These are phyloP conservation scores for Phenganax subtilis DNA, from an alignment of 92 coral and sea anemone species.

Conservation along the genomic window DNA sequence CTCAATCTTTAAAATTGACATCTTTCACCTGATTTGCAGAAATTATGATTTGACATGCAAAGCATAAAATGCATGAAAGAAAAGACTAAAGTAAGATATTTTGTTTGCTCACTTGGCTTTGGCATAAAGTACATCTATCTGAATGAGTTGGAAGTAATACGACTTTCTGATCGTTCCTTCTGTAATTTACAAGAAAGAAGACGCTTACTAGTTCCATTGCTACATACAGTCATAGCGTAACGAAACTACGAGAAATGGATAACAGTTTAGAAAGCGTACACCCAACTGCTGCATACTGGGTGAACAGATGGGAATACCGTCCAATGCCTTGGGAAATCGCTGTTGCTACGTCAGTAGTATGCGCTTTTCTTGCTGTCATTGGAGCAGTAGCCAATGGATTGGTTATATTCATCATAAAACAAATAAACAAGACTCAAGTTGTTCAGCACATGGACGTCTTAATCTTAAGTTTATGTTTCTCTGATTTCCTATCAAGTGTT, in stretches of 20 bases:
- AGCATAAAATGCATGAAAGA: no score
- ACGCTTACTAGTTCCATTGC: no score
- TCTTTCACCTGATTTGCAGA: no score
- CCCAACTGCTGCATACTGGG: constrained; percentile 8
- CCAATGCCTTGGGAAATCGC: constrained; percentile 17
- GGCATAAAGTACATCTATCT: no score
- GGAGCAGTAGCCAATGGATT: constrained; percentile 17
- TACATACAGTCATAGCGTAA: no score
- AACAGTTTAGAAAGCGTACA: not conserved
- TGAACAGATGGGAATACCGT: not conserved
- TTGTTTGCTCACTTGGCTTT: no score
- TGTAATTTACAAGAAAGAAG: no score
- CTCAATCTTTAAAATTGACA: no score
- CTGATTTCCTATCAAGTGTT: constrained; percentile 23
- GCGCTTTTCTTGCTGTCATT: constrained; percentile 10
- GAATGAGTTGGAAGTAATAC: no score
- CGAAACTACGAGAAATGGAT: not conserved
- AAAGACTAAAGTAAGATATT: no score
- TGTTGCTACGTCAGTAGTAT: constrained; percentile 1
- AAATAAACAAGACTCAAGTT: not conserved
- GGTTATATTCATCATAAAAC: not conserved
- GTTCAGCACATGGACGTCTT: not conserved
- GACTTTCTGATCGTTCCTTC: no score
- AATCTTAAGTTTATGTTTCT: constrained; percentile 4
- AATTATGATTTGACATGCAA: no score